These are phyloP conservation scores for Rhinella marina DNA, from an alignment of 2,797 vertebrate genomes.

Conservation along the genomic window DNA sequence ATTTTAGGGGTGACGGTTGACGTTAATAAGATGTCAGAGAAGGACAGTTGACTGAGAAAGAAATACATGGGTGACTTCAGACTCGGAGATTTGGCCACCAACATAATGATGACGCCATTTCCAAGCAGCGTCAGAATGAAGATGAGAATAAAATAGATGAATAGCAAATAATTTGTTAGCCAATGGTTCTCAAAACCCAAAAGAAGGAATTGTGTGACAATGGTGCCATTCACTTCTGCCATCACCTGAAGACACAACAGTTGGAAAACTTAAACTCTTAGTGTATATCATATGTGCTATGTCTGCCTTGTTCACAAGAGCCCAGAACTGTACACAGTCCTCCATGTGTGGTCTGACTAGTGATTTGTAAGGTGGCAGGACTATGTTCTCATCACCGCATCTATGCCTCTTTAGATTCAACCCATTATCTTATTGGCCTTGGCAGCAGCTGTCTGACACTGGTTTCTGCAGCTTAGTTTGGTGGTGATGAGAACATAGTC, in stretches of 20 bases:
- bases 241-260: not conserved
- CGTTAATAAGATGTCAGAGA: not conserved
- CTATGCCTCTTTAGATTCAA: too few relatives aligned
- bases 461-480: too few relatives aligned
- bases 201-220: not conserved
- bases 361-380: too few relatives aligned
- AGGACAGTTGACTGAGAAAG: conserved; percentile 25
- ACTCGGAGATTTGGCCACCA: conserved; percentile 24
- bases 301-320: too few relatives aligned
- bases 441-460: too few relatives aligned
- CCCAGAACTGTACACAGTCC: too few relatives aligned
- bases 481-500: too few relatives aligned
- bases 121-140: conserved; percentile 14
- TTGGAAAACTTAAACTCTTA: not conserved
- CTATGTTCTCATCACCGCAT: too few relatives aligned
- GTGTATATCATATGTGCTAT: too few relatives aligned
- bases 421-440: too few relatives aligned
- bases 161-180: not conserved
- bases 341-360: too few relatives aligned
- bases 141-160: not conserved
- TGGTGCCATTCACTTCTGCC: not conserved
- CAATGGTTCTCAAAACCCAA: conserved; percentile 6
- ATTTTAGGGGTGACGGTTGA: not conserved
- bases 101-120: not conserved
- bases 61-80: conserved; percentile 33